Evolutionary conservation across 2,888 invertebrate genomes (phyloP).

Genomic region (Pseudococcus viburni): DNA sequence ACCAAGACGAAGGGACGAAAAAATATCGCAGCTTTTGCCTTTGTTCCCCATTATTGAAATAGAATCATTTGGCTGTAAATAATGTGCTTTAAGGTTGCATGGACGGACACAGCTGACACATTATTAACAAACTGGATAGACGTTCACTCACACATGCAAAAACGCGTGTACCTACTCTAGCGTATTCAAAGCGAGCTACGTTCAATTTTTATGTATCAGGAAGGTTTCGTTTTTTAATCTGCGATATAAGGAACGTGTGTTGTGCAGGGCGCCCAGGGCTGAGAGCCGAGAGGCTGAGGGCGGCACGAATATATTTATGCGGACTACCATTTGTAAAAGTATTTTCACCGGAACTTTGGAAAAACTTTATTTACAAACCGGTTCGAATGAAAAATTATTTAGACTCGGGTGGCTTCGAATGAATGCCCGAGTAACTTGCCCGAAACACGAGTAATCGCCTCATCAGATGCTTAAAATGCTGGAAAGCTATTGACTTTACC

Average conservation of each 20-base stretch:
- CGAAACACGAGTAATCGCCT: slow-evolving; percentile 38
- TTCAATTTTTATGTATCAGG: slow-evolving; percentile 59
- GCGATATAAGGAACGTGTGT: slow-evolving; percentile 30
- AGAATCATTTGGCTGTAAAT: slow-evolving; percentile 81
- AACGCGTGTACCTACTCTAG: slow-evolving; percentile 63
- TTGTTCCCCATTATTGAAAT: slow-evolving; percentile 73
- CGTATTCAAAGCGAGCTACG: slow-evolving; percentile 45
- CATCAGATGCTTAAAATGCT: slow-evolving; percentile 59
- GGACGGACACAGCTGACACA: slow-evolving; percentile 70
- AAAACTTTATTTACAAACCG: slow-evolving; percentile 39
- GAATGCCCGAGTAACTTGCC: neutral
- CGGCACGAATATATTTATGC: neutral
- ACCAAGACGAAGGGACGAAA: slow-evolving; percentile 61
- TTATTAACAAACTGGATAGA: slow-evolving; percentile 70
- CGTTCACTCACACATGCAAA: slow-evolving; percentile 64
- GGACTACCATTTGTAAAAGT: slow-evolving; percentile 8
- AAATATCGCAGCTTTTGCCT: slow-evolving; percentile 66
- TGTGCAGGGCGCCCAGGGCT: neutral
- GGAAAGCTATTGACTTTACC: slow-evolving; percentile 55
- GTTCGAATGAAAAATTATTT: slow-evolving; percentile 51
- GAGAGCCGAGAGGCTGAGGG: neutral
- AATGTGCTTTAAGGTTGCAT: slow-evolving; percentile 76
- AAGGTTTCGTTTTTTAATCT: slow-evolving; percentile 43
- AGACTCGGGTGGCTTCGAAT: slow-evolving; percentile 9
- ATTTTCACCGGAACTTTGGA: slow-evolving; percentile 39